A percentile compares a stretch with the other conserved stretches of the same genome.
Conservation (phyloP, 2,888 invertebrate species). For the Athalia rosae region DNA sequence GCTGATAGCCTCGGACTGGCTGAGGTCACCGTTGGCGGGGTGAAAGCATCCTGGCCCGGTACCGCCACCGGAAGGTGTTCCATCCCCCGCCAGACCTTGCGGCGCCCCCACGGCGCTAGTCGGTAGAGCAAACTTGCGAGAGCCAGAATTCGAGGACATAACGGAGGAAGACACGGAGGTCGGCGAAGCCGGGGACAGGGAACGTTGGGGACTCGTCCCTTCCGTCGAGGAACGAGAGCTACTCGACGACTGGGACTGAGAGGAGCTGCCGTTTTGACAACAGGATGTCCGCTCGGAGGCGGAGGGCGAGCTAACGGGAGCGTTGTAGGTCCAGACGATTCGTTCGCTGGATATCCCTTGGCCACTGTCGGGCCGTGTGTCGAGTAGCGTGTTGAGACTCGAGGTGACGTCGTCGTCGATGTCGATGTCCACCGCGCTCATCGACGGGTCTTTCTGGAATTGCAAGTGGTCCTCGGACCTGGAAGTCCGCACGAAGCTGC, state of each 20-base stretch:
- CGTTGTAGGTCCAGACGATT: conserved; percentile 95
- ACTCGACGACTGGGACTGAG: conserved; percentile 73
- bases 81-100: conserved; percentile 62
- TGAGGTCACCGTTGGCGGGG: conserved; percentile 81
- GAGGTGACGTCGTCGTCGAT: conserved; percentile 96
- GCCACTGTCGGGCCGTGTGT: conserved; percentile 81
- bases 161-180: conserved; percentile 92
- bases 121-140: conserved; percentile 77
- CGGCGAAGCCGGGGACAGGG: conserved; percentile 86
- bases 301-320: conserved; percentile 82
- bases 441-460: conserved; percentile 84
- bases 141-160: conserved; percentile 86
- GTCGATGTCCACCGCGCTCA: conserved; percentile 92
- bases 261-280: conserved; percentile 77
- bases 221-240: conserved; percentile 67
- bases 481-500: conserved; percentile 88
- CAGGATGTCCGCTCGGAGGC: conserved; percentile 75
- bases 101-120: conserved; percentile 51
- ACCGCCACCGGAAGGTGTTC: conserved; percentile 63
- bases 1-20: conserved; percentile 89
- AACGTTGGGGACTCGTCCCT: conserved; percentile 74
- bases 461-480: conserved; percentile 95
- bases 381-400: conserved; percentile 92
- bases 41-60: conserved; percentile 56
- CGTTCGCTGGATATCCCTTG: conserved; percentile 78